Base-by-base conservation (phyloP, 2,797 vertebrate species). In the Salmo trutta region DNA sequence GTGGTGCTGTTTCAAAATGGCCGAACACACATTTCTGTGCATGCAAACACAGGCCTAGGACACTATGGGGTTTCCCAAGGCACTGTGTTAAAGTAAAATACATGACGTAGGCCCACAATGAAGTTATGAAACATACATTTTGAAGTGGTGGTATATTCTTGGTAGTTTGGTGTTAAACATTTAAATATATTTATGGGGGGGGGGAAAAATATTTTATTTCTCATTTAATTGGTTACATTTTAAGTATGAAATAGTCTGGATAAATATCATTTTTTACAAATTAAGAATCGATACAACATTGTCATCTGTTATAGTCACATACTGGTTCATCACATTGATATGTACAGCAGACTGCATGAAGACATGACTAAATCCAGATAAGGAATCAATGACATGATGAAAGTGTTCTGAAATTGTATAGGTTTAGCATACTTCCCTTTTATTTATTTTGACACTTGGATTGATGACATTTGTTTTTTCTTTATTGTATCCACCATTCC, bases 1-100 rank as follows among this genome's bases (percentile, higher is more conserved):
- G 83, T 93, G 92, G 90, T 91, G 91, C 91, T 92, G 94, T 92
- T 94, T 91, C 94, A 97, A 97, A 96, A 97, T 97, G 96, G 96
- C 96, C 93, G 95, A 91, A 93, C 92, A 91, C 89, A 81, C 82
- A 84, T 87, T 83, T 83, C 78, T 83, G 84, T 78, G 77, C 88
- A 83, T 86, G 81, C 71, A 81, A 78, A 79, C 21, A 64, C 74
- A 53, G 15, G n/a, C 21, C n/a, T 33, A 47, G 33, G 64, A 59
- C 79, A 76, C 67, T 14, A 47, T 47, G 52, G 17, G 19, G 67
- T 79, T 72, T 33, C 17, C 36, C 41, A 53, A 16, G 27, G 47
- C 72, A 62, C 53, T 31, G 66, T 17, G 27, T 47, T 33, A 62
- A 47, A 41, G 12, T 74, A 14, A 12, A 52, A 7, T 62, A 29